A percentile compares a stretch with the other conserved stretches of the same genome.
phyloP scores from a whole-genome alignment of 2,888 invertebrate genomes.

The Belgica antarctica region DNA sequence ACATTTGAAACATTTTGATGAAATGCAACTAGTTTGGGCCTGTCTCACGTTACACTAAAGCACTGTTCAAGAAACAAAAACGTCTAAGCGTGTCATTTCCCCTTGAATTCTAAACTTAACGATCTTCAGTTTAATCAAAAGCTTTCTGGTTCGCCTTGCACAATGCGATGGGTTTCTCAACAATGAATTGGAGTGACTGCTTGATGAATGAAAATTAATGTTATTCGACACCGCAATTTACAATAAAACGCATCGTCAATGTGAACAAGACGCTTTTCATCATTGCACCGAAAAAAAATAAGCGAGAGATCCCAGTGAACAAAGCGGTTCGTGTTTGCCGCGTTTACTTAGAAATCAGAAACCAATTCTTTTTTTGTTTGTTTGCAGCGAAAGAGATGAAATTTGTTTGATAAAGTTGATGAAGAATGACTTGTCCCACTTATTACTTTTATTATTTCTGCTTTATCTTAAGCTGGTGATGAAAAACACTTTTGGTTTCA shows the following conservation, averaged over 20 bases:
- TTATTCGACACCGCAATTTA: constrained; percentile 1
- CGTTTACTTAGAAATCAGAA: constrained; percentile 34
- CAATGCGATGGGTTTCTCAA: neutral
- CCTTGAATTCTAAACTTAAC: neutral
- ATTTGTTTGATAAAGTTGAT: constrained; percentile 42
- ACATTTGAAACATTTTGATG: no score
- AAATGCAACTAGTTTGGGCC: no score
- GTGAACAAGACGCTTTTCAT: constrained; percentile 21
- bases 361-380: constrained; percentile 35
- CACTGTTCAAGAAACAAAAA: neutral
- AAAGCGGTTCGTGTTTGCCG: neutral
- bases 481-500: constrained; percentile 42
- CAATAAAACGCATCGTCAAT: neutral
- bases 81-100: neutral
- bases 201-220: neutral
- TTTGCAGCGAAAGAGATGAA: constrained; percentile 36
- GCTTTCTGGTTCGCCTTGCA: no score
- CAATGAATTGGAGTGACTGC: neutral
- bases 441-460: constrained; percentile 16
- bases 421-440: constrained; percentile 44
- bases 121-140: neutral
- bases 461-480: constrained; percentile 17
- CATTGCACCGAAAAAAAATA: constrained; percentile 16
- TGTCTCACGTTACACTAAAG: neutral
- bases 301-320: neutral